Evolutionary conservation across 2,797 vertebrate species (phyloP).

Genomic region (Linurgus olivaceus): DNA sequence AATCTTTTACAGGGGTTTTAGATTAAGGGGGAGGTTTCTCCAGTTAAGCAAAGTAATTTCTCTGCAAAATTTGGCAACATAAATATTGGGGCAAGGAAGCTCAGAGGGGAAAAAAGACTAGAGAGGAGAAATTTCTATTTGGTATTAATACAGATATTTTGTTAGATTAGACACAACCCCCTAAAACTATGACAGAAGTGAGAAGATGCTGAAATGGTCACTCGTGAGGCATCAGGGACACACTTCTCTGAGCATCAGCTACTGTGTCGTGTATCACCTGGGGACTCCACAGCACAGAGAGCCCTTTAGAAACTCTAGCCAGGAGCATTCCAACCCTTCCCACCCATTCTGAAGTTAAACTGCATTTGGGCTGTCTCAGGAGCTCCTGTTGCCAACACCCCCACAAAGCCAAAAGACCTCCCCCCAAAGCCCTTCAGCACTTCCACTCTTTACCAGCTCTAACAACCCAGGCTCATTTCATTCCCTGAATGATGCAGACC

Average conservation of each 20-base stretch:
- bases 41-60: not conserved
- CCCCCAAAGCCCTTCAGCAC: not conserved
- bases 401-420: not conserved
- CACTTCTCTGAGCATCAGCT: not conserved
- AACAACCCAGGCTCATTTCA: no score
- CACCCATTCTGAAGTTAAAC: fast-evolving
- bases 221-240: not conserved
- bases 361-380: not conserved
- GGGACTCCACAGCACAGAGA: not conserved
- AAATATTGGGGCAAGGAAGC: not conserved
- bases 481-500: not conserved
- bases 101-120: not conserved
- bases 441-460: fast-evolving
- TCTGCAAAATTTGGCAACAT: not conserved
- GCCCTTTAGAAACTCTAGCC: not conserved
- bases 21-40: not conserved
- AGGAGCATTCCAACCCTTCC: not conserved
- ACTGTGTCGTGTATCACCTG: fast-evolving
- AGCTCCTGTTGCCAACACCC: not conserved
- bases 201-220: not conserved
- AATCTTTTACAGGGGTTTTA: not conserved
- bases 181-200: fast-evolving
- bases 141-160: not conserved
- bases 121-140: not conserved
- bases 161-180: not conserved